Percentiles rank a stretch among this genome's conserved stretches.
Evolutionary conservation across 2,113 vertebrate genomes (phyloP).

Genomic region (Riparia riparia): DNA sequence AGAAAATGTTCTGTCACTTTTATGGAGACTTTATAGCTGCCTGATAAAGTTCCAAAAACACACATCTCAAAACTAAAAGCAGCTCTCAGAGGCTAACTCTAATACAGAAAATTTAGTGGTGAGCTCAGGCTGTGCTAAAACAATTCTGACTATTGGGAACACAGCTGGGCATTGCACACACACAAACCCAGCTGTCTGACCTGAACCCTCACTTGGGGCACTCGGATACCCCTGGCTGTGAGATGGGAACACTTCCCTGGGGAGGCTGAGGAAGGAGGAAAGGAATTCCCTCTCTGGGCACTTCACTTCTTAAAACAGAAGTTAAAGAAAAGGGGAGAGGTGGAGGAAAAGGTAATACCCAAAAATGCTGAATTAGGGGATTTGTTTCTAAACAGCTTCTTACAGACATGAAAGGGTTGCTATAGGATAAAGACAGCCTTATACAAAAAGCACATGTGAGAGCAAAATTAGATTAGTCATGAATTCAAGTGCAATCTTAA

Average conservation of each 20-base stretch:
- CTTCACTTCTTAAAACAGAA: background rate
- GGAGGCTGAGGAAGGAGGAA: background rate
- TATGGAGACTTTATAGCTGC: background rate
- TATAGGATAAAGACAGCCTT: slow-evolving; percentile 26
- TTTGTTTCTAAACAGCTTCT: background rate
- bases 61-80: background rate
- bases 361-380: background rate
- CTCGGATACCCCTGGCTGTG: background rate
- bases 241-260: background rate
- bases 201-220: accelerated
- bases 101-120: background rate
- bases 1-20: background rate
- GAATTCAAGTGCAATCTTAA: slow-evolving; percentile 65
- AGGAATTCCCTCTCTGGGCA: background rate
- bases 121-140: slow-evolving; percentile 5
- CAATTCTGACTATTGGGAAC: background rate
- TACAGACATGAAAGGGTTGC: background rate
- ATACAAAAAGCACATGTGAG: slow-evolving; percentile 44
- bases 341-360: background rate
- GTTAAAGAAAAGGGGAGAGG: background rate
- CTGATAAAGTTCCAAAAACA: background rate
- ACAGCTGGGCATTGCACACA: background rate
- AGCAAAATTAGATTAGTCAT: slow-evolving; percentile 68
- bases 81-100: slow-evolving; percentile 17
- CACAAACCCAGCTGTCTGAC: background rate